phyloP scores from a whole-genome alignment of 1,140 invertebrate species.

The Dolichoris vasculosae region DNA sequence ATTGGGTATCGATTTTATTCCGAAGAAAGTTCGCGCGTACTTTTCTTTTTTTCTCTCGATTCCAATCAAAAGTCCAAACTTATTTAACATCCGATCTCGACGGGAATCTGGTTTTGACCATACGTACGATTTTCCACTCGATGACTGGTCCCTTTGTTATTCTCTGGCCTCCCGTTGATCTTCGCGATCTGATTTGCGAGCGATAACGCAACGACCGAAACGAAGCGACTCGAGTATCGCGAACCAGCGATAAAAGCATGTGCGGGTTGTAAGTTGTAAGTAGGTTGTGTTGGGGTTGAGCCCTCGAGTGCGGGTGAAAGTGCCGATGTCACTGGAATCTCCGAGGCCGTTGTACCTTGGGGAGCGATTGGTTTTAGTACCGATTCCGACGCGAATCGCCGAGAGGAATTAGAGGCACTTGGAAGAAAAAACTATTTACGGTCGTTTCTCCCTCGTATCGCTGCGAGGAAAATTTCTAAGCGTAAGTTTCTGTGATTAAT shows the following conservation, averaged over 20 bases:
- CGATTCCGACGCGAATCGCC: not conserved
- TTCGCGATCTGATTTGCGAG: not conserved
- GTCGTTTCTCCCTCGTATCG: not conserved
- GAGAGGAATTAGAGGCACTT: not conserved
- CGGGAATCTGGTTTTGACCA: too few relatives aligned
- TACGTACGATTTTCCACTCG: too few relatives aligned
- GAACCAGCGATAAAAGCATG: not conserved
- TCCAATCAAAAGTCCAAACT: not conserved
- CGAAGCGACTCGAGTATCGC: not conserved
- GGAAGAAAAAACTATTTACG: constrained; percentile 12
- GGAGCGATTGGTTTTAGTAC: constrained; percentile 3
- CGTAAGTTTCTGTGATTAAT: not conserved
- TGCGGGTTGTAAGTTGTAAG: too few relatives aligned
- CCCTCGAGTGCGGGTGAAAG: not conserved
- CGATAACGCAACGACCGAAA: too few relatives aligned
- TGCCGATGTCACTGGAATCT: not conserved
- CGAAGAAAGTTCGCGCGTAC: not conserved
- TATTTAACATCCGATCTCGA: not conserved
- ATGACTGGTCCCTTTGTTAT: not conserved
- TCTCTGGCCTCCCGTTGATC: not conserved
- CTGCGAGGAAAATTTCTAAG: not conserved
- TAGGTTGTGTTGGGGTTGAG: not conserved
- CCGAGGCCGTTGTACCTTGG: not conserved
- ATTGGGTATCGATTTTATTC: not conserved
- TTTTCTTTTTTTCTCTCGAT: not conserved